Conservation (phyloP, 1,140 invertebrate species). For the Diplogasteroides magnus region DNA sequence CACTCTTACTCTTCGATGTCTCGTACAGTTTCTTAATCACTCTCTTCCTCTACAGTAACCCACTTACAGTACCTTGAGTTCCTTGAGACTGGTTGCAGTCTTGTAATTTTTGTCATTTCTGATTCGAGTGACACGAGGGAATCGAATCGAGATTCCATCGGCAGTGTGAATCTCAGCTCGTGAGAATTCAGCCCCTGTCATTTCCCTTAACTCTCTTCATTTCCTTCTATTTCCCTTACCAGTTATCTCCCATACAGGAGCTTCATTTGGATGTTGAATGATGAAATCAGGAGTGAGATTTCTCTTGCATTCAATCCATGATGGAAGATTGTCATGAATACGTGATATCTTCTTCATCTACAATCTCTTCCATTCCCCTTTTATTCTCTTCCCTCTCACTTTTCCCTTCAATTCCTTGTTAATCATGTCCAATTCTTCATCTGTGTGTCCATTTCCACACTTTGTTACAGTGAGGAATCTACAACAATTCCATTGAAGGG, state of each 20-base stretch:
- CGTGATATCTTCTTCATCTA: constrained; percentile 13
- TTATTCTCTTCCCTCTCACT: not conserved
- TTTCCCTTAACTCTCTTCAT: not conserved
- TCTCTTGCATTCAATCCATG: constrained; percentile 2
- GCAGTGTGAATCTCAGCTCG: constrained; percentile 8
- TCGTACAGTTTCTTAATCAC: constrained; percentile 10
- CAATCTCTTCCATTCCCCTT: not conserved
- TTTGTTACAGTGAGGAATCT: constrained; percentile 18
- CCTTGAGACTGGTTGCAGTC: constrained; percentile 9
- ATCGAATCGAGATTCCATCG: constrained; percentile 12
- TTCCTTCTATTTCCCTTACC: too few relatives aligned
- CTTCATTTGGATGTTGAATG: constrained; percentile 2
- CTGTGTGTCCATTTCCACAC: constrained; percentile 10
- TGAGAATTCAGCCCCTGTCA: constrained; percentile 12
- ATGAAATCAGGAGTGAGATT: constrained; percentile 7
- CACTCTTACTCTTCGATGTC: constrained; percentile 10
- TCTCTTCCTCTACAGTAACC: not conserved
- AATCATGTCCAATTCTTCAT: constrained; percentile 8
- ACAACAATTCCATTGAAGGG: too few relatives aligned
- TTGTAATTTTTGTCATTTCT: constrained; percentile 13
- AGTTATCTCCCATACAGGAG: constrained; percentile 14
- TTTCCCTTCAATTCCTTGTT: constrained; percentile 11
- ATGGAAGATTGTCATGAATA: constrained; percentile 2
- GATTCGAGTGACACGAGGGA: constrained; percentile 10
- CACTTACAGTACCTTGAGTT: not conserved